A percentile compares a stretch with the other conserved stretches of the same genome.
phyloP scores from a whole-genome alignment of 2,113 vertebrate species.

The Calidris pugnax region DNA sequence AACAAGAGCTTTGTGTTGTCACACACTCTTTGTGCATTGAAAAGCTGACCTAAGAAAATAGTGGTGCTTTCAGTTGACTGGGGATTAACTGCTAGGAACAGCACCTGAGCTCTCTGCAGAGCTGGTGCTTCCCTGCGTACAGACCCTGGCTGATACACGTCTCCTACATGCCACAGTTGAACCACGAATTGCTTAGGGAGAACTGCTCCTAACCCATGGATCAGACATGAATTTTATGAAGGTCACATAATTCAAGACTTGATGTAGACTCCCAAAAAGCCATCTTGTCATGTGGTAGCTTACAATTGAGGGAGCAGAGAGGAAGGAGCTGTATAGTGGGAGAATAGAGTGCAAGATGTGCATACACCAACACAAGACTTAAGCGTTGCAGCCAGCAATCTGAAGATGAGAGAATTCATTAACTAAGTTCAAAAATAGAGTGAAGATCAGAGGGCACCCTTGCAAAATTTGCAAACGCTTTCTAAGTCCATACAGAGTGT shows the following conservation, averaged over 20 bases:
- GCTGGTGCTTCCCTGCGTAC: not conserved
- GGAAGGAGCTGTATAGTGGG: not conserved
- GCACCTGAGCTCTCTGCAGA: not conserved
- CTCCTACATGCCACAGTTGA: not conserved
- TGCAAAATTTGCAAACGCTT: not conserved
- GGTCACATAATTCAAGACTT: not conserved
- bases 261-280: not conserved
- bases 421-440: not conserved
- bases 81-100: not conserved
- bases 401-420: not conserved
- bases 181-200: not conserved
- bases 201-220: not conserved
- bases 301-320: not conserved
- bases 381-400: not conserved
- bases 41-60: not conserved
- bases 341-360: not conserved
- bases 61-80: not conserved
- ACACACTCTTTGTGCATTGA: rapidly evolving
- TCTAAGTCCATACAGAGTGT: not conserved
- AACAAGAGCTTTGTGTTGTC: not conserved
- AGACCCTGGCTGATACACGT: not conserved
- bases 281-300: not conserved
- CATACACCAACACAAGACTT: not conserved
- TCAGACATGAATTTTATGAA: not conserved
- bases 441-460: not conserved